phyloP scores from a whole-genome alignment of 2,797 vertebrate species.

The Danio kyathit region DNA sequence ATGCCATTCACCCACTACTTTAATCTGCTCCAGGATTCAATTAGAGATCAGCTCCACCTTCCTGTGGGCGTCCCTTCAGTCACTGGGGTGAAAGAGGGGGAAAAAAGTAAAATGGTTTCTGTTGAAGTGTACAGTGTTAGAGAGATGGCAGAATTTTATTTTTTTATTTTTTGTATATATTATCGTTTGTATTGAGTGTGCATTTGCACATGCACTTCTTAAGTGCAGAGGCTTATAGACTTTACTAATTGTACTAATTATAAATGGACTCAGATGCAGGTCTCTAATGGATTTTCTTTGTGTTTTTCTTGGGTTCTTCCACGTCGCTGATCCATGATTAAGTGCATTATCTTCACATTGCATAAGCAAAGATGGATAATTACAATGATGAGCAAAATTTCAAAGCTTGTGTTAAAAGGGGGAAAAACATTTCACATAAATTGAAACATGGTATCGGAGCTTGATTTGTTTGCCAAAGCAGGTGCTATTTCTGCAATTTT shows the following conservation, averaged over 20 bases:
- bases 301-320: conserved; percentile 16
- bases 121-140: not conserved
- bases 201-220: not conserved
- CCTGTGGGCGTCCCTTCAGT: conserved; percentile 21
- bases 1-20: conserved; percentile 57
- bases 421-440: not conserved
- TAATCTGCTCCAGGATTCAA: conserved; percentile 55
- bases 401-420: not conserved
- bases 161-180: not conserved
- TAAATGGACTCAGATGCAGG: conserved; percentile 11
- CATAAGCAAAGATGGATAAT: conserved; percentile 7
- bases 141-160: not conserved
- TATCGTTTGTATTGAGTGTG: not conserved
- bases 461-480: not conserved
- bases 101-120: not conserved
- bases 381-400: not conserved
- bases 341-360: conserved; percentile 21
- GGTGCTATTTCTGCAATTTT: no score
- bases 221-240: conserved; percentile 9
- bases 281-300: conserved; percentile 37
- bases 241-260: conserved; percentile 32
- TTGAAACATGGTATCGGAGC: not conserved
- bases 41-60: conserved; percentile 38
- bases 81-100: not conserved
- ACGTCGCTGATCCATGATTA: conserved; percentile 26